Evolutionary conservation across 2,888 invertebrate genomes (phyloP).

Genomic region (Melipona beecheii): DNA sequence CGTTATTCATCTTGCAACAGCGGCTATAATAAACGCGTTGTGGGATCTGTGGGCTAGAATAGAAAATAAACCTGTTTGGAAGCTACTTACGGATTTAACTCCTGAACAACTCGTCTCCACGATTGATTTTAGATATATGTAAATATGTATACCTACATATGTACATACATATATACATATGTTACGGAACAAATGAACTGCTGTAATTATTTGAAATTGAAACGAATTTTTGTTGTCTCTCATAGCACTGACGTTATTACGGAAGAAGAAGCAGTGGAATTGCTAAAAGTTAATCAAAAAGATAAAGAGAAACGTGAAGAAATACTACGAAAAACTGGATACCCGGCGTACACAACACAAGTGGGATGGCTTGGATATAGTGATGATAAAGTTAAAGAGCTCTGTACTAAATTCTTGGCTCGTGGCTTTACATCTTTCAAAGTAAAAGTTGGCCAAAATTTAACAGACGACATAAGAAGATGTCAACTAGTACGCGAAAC

Average conservation of each 20-base stretch:
- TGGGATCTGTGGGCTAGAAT: conserved; percentile 97
- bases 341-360: conserved; percentile 95
- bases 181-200: neutral
- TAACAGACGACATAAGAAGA: conserved; percentile 91
- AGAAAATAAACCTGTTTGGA: conserved; percentile 94
- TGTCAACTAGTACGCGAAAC: conserved; percentile 89
- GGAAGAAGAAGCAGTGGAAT: conserved; percentile 91
- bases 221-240: conserved; percentile 29
- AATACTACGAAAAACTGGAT: conserved; percentile 88
- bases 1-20: conserved; percentile 93
- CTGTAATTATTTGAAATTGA: neutral
- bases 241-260: conserved; percentile 93
- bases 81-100: conserved; percentile 91
- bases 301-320: conserved; percentile 88
- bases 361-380: conserved; percentile 95
- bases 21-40: conserved; percentile 94
- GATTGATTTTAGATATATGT: conserved; percentile 93
- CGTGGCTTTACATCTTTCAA: conserved; percentile 94
- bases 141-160: conserved; percentile 58
- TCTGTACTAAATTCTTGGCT: conserved; percentile 90
- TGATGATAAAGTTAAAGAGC: conserved; percentile 89
- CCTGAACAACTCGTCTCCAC: conserved; percentile 93
- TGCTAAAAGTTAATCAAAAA: conserved; percentile 87
- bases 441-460: conserved; percentile 93
- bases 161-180: too few relatives aligned